A percentile compares a stretch with the other conserved stretches of the same genome.
Evolutionary conservation across 2,797 vertebrate genomes (phyloP).

Genomic region (Sebastes nivosus): DNA sequence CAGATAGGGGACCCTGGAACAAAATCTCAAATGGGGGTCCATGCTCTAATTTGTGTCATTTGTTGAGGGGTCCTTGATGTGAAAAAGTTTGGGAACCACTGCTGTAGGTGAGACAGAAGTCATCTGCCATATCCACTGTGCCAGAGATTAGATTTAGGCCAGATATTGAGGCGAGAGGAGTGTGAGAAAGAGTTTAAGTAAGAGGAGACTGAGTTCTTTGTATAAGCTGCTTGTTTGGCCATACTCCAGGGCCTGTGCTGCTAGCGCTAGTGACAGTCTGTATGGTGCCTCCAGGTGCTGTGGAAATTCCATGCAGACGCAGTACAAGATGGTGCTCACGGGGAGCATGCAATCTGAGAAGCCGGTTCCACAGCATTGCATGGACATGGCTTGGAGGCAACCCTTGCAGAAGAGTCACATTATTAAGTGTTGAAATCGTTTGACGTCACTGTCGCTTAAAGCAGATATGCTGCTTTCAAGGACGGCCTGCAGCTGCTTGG

Average conservation of each 20-base stretch:
- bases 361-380: slow-evolving; percentile 27
- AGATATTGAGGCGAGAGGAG: neutral
- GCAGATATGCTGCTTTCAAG: neutral
- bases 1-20: no score
- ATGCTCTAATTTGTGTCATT: no score
- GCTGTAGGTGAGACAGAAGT: neutral
- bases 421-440: neutral
- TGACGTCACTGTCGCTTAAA: neutral
- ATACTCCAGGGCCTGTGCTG: neutral
- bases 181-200: neutral
- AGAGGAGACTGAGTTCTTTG: neutral
- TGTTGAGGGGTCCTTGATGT: no score
- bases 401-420: neutral
- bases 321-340: neutral
- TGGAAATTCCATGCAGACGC: slow-evolving; percentile 5
- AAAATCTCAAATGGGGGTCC: no score
- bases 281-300: neutral
- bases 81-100: no score
- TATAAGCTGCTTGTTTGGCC: neutral
- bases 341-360: neutral
- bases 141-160: neutral
- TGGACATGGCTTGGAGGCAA: neutral
- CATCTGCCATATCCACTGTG: neutral
- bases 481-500: neutral
- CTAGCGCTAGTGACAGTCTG: neutral